Evolutionary conservation across 2,888 invertebrate genomes (phyloP).

Genomic region (Synergus japonicus): DNA sequence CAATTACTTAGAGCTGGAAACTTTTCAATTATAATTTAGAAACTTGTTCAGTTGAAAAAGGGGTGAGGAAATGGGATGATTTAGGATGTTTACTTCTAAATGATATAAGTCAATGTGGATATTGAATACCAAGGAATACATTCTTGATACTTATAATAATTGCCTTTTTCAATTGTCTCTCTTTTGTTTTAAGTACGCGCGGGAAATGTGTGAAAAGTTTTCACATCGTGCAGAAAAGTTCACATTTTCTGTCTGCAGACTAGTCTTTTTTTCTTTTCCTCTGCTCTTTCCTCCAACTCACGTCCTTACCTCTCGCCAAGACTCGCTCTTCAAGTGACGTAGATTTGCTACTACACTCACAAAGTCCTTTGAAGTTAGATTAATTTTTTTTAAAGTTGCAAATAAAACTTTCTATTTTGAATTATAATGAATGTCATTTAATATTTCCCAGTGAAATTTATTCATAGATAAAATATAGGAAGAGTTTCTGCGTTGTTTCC

Average conservation of each 20-base stretch:
- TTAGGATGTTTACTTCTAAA: background rate
- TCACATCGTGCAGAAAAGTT: slow-evolving; percentile 28
- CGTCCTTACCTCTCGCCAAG: slow-evolving; percentile 5
- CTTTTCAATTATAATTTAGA: background rate
- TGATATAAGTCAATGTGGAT: no score
- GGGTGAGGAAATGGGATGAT: background rate
- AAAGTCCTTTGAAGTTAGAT: slow-evolving; percentile 39
- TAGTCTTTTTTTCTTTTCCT: slow-evolving; percentile 10
- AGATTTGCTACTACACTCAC: slow-evolving; percentile 19
- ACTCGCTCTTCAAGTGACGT: slow-evolving; percentile 27
- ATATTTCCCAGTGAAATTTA: background rate
- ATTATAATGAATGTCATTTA: background rate
- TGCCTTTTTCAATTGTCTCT: background rate
- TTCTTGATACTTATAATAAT: no score
- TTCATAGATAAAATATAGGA: background rate
- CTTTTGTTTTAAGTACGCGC: slow-evolving; percentile 2
- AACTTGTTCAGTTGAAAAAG: background rate
- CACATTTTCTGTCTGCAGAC: background rate
- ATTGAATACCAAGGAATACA: no score
- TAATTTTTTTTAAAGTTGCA: slow-evolving; percentile 36
- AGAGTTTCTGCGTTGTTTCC: background rate
- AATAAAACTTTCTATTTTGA: slow-evolving; percentile 10
- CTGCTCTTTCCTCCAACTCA: slow-evolving; percentile 16
- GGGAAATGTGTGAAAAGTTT: slow-evolving; percentile 27
- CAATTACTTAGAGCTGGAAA: background rate